phyloP scores from a whole-genome alignment of 2,113 vertebrate species.

The Notarius quadriscutis region DNA sequence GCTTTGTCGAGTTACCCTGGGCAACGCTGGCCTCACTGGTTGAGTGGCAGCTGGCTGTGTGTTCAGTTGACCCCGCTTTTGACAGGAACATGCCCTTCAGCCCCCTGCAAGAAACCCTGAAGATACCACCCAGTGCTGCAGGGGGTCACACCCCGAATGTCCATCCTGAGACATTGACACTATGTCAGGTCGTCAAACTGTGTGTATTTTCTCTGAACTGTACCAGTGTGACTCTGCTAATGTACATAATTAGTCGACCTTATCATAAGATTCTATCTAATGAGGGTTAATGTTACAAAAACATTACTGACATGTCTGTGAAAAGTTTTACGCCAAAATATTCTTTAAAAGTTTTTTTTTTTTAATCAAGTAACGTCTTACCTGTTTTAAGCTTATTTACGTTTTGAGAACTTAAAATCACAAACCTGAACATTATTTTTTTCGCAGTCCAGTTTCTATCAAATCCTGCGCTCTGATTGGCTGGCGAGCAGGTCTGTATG shows the following conservation, averaged over 20 bases:
- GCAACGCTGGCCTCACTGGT: slow-evolving; percentile 54
- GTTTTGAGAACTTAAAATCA: not conserved
- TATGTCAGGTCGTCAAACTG: not conserved
- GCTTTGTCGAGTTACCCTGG: slow-evolving; percentile 60
- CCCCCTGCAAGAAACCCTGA: slow-evolving; percentile 47
- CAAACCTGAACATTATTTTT: not conserved
- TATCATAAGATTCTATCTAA: not conserved
- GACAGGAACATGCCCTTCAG: slow-evolving; percentile 57
- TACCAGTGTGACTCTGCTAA: not conserved
- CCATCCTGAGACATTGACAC: not conserved
- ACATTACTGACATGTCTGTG: not conserved
- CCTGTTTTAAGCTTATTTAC: not conserved
- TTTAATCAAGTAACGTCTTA: not conserved
- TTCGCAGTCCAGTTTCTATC: no score
- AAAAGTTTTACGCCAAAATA: not conserved
- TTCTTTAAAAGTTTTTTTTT: not conserved
- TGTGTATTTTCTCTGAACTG: not conserved
- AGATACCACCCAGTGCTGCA: slow-evolving; percentile 48
- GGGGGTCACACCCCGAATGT: slow-evolving; percentile 23
- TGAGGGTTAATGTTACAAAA: not conserved
- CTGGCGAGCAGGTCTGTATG: no score
- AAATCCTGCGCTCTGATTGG: no score
- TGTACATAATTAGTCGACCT: not conserved
- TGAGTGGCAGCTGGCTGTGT: slow-evolving; percentile 61
- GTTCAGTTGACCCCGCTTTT: slow-evolving; percentile 56